Evolutionary conservation across 2,888 invertebrate species (phyloP), one percentile per base, ranked within the genome.

Genomic region (Noctua janthina): DNA sequence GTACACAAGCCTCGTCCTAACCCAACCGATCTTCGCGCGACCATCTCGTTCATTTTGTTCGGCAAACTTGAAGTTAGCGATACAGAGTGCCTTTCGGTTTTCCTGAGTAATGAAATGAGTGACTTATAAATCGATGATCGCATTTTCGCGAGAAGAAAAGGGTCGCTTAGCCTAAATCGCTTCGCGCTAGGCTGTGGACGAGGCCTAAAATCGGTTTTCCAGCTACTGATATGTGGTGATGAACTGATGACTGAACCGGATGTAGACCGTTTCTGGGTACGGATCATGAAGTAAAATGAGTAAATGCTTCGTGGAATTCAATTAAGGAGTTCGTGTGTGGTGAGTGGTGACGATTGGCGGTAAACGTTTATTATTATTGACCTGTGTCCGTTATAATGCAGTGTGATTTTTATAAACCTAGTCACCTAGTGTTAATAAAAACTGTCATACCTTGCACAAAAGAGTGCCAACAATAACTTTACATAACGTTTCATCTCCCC

Each of bases 241-340:
- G 15, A 5, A 66, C 11, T 78, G 83, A 82, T 78, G 83, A 83
- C 78, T 74, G 70, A 72, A 11, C 73, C 74, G 76, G 80, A 76
- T 66, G 59, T 49, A 39, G 51, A 0, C 43, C 64, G 72, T n/a
- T 79, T 72, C 84, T 79, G 71, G 64, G 84, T 74, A 74, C 46
- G 39, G 15, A 74, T 74, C 59, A 78, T 74, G 73, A 17, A 69
- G 62, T 49, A 66, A 39, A 49, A 49, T 74, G 74, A 74, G 43
- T 67, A 74, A 83, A 59, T 49, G 23, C 59, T 82, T 83, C 82
- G 73, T 15, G 51, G 78, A 83, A 83, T 43, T 70, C 64, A 82
- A 70, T 82, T 78, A 76, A 49, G 23, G 73, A 54, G 39, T 51
- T 59, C 70, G 59, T 67, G 54, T 68, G 54, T 74, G n/a, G 46